Percentiles rank a stretch among this genome's conserved stretches.
Conservation (phyloP, 1,140 invertebrate genomes). For the Nebria ingens region DNA sequence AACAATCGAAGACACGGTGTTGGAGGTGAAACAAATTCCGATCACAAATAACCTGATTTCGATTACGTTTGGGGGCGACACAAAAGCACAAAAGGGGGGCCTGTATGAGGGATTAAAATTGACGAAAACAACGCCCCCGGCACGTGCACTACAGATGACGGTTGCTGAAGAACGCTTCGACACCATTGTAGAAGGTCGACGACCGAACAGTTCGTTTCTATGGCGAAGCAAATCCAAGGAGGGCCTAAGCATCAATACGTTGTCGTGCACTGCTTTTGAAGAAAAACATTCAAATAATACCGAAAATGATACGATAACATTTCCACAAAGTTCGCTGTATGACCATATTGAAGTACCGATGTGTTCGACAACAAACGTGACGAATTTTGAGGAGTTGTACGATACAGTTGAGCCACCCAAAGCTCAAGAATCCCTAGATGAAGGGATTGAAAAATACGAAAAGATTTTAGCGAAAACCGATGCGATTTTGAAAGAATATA, state of each 20-base stretch:
- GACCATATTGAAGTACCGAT: conserved; percentile 6
- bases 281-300: too few relatives aligned
- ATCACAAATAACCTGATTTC: neutral
- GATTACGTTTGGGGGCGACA: neutral
- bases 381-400: neutral
- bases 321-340: conserved; percentile 9
- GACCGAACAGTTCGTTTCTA: conserved; percentile 24
- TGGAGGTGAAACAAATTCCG: neutral
- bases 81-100: conserved; percentile 20
- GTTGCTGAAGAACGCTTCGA: conserved; percentile 6
- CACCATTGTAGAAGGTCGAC: conserved; percentile 14
- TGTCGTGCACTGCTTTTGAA: conserved; percentile 8
- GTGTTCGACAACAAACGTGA: neutral
- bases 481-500: conserved; percentile 18
- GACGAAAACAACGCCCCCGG: conserved; percentile 16
- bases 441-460: conserved; percentile 22
- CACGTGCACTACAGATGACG: neutral
- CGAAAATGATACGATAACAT: neutral
- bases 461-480: conserved; percentile 27
- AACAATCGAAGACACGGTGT: conserved; percentile 18
- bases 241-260: neutral
- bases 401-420: neutral
- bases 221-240: conserved; percentile 20
- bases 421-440: neutral
- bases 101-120: conserved; percentile 25